Evolutionary conservation across 2,888 invertebrate genomes (phyloP), one percentile per base, ranked within the genome.

Genomic region (Tanypteryx hageni): DNA sequence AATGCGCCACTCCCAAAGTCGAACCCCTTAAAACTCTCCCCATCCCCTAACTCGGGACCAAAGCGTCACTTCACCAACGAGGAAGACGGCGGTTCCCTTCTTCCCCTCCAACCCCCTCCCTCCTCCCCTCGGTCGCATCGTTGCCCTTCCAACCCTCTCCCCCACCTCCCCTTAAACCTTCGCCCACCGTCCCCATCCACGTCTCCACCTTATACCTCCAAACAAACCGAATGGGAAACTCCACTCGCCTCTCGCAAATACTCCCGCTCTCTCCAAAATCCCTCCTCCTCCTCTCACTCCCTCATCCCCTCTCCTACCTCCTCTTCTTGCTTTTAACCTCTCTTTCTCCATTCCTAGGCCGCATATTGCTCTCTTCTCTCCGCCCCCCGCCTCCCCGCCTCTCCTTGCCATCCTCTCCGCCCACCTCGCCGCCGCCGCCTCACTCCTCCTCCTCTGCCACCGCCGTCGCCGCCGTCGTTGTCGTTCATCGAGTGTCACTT

Each of bases 401-500:
- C 89, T 27, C 89, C 64, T 56, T 3, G 68, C 89, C 68, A 61
- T 57, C 57, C 57, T 83, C 57, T 83, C 44, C 83, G 83, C 83
- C 83, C 83, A n/a, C 44, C 83, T 83, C 83, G 56, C n/a, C 83
- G 57, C 44, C 83, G 57, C 83, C 83, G 57, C 83, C n/a, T n/a
- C 57, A 18, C 56, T 10, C 31, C 89, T 14, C 59, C 58, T 27
- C 58, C 85, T 18, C 76, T n/a, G 13, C 14, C 76, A 14, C 86
- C 84, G 31, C 68, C 76, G 83, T 61, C 81, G 64, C 18, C 68
- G n/a, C 44, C 81, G n/a, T 82, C 85, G 68, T 76, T 76, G 44
- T 84, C 93, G 86, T 93, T 93, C 93, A 82, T 92, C 84, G 93
- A 93, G 92, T 93, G 93, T 93, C 93, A 92, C 92, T 93, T 93